Evolutionary conservation across 2,888 invertebrate species (phyloP), one percentile per base, ranked within the genome.

Genomic region (Drosophila falleni): DNA sequence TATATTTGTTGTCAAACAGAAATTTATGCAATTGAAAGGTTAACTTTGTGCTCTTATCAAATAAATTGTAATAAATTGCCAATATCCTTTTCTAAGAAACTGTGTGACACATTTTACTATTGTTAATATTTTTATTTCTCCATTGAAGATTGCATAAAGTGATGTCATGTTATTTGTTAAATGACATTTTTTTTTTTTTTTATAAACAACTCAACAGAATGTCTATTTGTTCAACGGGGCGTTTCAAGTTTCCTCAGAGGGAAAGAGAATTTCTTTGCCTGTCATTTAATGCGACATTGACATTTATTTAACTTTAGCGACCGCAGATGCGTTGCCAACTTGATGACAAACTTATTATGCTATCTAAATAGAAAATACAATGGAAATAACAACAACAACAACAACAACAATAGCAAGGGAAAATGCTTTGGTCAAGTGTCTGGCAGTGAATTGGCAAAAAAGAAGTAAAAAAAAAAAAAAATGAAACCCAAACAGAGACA

Each of bases 361-460:
- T 55, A 71, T 73, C 65, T 39, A 42, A 59, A 60, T 51, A 13
- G 50, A 50, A 50, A 39, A 41, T 5, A 60, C 37, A 55, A 59
- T 39, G 51, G 13, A 44, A 71, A 66, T 49, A 62, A 60, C 23
- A 60, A 19, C 5, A 35, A 19, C 16, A 71, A 66, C 44, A 62
- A 60, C 23, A 60, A 19, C 5, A 35, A 19, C 16, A 50, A 15
- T 35, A 50, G 23, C n/a, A 67, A 46, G 44, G 46, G 50, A 64
- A 69, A 78, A 72, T 74, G 54, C 59, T 63, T 68, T 75, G 81
- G 81, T 81, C 87, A 87, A 81, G 81, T 81, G 84, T 63, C 66
- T 59, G 60, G 51, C 68, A 74, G 65, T 87, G 81, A 81, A 84
- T 83, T 78, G 81, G 74, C 84, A 71, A 26, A 84, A 80, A 80